These are phyloP conservation scores for Protobothrops mucrosquamatus DNA, from an alignment of 2,113 vertebrate species.

Conservation along the genomic window DNA sequence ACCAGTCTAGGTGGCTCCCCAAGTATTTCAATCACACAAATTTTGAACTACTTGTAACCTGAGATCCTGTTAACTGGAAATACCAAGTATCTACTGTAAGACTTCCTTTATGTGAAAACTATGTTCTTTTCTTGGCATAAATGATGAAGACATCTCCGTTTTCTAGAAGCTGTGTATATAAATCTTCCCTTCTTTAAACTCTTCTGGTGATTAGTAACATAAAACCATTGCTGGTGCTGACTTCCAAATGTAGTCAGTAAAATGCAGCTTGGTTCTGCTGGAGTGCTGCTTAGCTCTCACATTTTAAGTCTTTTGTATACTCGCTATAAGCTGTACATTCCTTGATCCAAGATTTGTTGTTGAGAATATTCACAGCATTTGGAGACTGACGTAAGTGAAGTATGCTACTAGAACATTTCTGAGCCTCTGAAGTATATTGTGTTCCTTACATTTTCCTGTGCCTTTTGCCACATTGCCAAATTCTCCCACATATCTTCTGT, in stretches of 20 bases:
- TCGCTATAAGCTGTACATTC: not conserved
- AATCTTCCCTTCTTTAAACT: not conserved
- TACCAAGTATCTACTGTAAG: not conserved
- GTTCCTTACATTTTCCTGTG: constrained; percentile 29
- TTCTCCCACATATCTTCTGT: constrained; percentile 33
- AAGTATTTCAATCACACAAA: not conserved
- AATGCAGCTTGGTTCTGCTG: not conserved
- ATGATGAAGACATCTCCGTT: not conserved
- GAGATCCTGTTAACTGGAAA: not conserved
- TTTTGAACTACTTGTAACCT: not conserved
- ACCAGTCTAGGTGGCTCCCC: not conserved
- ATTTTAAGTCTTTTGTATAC: not conserved
- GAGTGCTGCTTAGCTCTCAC: not conserved
- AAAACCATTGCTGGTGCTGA: not conserved
- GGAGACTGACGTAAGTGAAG: constrained; percentile 15
- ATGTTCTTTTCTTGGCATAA: too few species aligned
- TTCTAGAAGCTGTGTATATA: not conserved
- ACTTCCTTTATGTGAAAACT: not conserved
- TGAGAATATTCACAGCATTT: constrained; percentile 10
- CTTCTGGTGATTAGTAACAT: not conserved
- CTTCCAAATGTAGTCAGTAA: not conserved
- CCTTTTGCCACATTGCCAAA: constrained; percentile 5
- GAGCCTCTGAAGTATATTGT: constrained; percentile 26
- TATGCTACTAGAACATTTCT: constrained; percentile 20
- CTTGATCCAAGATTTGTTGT: not conserved